Conservation (phyloP, 2,888 invertebrate genomes). For the Callinectes sapidus region DNA sequence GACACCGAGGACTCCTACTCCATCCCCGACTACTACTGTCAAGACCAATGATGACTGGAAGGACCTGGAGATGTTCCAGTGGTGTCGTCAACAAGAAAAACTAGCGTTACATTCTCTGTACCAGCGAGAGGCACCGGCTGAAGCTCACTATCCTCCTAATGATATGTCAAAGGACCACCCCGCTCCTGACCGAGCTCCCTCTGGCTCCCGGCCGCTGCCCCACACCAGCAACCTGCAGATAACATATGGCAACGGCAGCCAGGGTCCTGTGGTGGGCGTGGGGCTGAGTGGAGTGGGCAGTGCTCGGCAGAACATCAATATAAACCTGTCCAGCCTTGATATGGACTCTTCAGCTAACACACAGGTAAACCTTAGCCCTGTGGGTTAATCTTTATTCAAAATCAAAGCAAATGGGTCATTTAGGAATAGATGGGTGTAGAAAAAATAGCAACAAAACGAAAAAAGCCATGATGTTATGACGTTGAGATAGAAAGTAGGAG, state of each 20-base stretch:
- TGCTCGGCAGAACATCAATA: slow-evolving; percentile 61
- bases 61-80: slow-evolving; percentile 63
- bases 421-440: not conserved
- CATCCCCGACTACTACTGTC: not conserved
- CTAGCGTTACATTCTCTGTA: slow-evolving; percentile 48
- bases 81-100: slow-evolving; percentile 61
- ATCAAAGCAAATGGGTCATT: not conserved
- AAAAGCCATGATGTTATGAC: not conserved
- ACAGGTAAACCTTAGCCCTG: not conserved
- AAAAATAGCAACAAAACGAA: not conserved
- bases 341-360: not conserved
- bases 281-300: slow-evolving; percentile 35
- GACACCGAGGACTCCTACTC: not conserved
- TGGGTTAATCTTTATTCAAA: not conserved
- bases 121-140: not conserved
- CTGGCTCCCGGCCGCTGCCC: not conserved
- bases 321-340: slow-evolving; percentile 53
- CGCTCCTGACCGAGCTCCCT: not conserved
- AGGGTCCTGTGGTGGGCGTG: slow-evolving; percentile 36
- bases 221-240: slow-evolving; percentile 40
- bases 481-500: not conserved
- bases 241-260: slow-evolving; percentile 40
- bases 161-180: not conserved
- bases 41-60: slow-evolving; percentile 54
- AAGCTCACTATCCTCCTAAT: not conserved